Evolutionary conservation across 1,140 invertebrate genomes (phyloP), one percentile per base, ranked within the genome.

Genomic region (Zaprionus ghesquierei): DNA sequence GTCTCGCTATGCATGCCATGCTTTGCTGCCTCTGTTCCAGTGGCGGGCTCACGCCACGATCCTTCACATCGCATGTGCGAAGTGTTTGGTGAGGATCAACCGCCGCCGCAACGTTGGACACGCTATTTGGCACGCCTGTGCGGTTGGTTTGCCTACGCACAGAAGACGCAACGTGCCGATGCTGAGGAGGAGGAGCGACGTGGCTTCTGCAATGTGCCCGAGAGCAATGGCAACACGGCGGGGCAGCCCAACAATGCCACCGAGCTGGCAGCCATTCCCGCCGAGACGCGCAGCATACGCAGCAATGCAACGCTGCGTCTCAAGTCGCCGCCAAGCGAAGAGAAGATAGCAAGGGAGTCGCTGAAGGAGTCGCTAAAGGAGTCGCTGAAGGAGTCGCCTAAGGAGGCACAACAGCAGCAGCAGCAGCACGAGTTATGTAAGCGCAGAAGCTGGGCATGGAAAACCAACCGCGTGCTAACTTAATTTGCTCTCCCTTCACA

Each of bases 11-110:
- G 91, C 33, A 35, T 92, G 23, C 73, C 80, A 51, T 92, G 91
- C 69, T 92, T 92, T 54, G 80, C 91, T 0, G 79, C 66, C 9
- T 90, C 91, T 9, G 71, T 54, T 33, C 63, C 20, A 3, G 59
- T 70, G 0, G 74, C 53, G 5, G 76, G 77, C 25, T 46, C 41
- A 46, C 89, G 85, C 25, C 91, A 92, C 58, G 76, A 76, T 35
- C 41, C 64, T 0, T 64, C 76, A 2, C 91, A 92, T 76, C 85
- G 90, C 3, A 87, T 92, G 84, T 91, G 79, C 64, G 91, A 92
- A 63, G 85, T 92, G 1, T 90, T 90, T 25, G 75, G 71, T 0
- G 90, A 92, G 77, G 90, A 92, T 81, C 69, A 75, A 44, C 69
- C 81, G 50, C 64, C 69, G 22, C 35, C 80, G 0, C 66, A 82